Evolutionary conservation across 2,797 vertebrate genomes (phyloP).

Genomic region (Chaenodraco wilsoni): DNA sequence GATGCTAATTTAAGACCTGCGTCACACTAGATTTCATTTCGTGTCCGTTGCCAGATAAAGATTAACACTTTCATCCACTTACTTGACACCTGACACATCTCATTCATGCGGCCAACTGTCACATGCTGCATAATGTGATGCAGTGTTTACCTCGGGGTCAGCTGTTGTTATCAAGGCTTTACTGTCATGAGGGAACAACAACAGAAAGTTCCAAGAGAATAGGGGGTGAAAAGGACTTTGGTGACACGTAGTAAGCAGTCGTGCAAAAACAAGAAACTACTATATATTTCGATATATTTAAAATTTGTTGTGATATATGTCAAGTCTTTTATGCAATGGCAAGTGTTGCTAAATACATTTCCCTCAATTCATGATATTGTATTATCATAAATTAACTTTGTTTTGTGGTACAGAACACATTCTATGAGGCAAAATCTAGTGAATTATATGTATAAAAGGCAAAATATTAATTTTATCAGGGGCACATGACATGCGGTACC

Average conservation of each 20-base stretch:
- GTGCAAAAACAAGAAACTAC: not conserved
- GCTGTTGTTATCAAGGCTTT: not conserved
- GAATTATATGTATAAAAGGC: not conserved
- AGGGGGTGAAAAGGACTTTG: not conserved
- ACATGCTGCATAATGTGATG: not conserved
- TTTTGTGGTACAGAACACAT: not conserved
- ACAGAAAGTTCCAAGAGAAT: not conserved
- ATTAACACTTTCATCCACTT: not conserved
- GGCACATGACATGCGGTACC: not conserved
- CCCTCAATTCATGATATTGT: not conserved
- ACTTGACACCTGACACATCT: conserved; percentile 1
- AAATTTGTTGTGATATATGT: no score
- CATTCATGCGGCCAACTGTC: not conserved
- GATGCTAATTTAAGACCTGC: not conserved
- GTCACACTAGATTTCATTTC: not conserved
- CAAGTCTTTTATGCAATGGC: not conserved
- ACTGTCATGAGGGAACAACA: not conserved
- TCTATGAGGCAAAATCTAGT: not conserved
- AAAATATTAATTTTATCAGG: not conserved
- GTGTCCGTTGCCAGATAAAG: not conserved
- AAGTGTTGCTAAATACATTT: not conserved
- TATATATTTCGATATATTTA: not conserved
- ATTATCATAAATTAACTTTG: not conserved
- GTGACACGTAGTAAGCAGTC: not conserved
- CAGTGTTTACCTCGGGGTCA: not conserved